These are phyloP conservation scores for Spermophilus dauricus DNA, from an alignment of 2,113 vertebrate genomes.

Conservation along the genomic window DNA sequence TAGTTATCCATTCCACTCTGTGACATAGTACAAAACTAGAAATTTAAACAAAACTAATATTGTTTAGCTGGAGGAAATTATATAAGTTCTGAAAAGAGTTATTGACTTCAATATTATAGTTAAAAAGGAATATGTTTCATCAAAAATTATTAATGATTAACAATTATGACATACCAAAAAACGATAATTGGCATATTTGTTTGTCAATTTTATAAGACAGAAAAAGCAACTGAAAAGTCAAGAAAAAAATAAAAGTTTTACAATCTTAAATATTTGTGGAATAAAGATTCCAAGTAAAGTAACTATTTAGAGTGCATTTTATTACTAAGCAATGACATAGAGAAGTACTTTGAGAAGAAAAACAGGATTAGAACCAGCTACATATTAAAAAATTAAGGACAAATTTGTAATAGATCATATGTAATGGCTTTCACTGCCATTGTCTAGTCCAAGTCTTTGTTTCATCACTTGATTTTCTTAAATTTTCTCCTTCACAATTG, in stretches of 20 bases:
- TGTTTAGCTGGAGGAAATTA: constrained; percentile 55
- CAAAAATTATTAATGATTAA: constrained; percentile 51
- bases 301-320: background rate
- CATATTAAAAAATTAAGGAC: background rate
- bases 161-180: background rate
- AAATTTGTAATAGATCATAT: background rate
- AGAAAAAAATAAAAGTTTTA: constrained; percentile 22
- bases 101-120: constrained; percentile 38
- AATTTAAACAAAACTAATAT: constrained; percentile 63
- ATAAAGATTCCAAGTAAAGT: background rate
- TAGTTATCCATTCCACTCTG: background rate
- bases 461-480: background rate
- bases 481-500: background rate
- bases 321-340: background rate
- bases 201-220: background rate
- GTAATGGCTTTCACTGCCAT: background rate
- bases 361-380: background rate
- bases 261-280: background rate
- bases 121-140: constrained; percentile 49
- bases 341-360: background rate
- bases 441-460: background rate
- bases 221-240: background rate
- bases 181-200: background rate
- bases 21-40: constrained; percentile 11
- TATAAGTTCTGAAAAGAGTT: constrained; percentile 34